These are phyloP conservation scores for Hirundo rustica DNA, from an alignment of 2,797 vertebrate genomes.

Conservation along the genomic window DNA sequence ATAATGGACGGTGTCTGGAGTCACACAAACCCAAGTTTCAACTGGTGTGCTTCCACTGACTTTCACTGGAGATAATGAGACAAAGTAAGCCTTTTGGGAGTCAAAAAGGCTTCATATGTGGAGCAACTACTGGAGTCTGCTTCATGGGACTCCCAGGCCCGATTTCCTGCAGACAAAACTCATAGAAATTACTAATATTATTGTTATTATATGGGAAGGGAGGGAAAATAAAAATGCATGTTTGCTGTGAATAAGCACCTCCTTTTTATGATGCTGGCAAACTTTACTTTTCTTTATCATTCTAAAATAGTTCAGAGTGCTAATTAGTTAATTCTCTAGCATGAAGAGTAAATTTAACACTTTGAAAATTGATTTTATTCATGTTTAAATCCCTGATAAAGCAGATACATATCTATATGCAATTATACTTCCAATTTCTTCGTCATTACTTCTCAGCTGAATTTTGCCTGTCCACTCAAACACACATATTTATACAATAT, in stretches of 20 bases:
- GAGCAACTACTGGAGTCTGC: background rate
- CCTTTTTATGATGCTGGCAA: background rate
- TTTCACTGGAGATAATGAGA: background rate
- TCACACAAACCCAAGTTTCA: background rate
- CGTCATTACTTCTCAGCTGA: background rate
- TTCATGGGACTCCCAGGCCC: background rate
- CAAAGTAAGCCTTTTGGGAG: background rate
- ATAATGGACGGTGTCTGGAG: rapidly evolving
- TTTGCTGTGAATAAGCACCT: background rate
- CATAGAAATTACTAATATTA: background rate
- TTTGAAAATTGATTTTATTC: background rate
- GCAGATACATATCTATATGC: background rate
- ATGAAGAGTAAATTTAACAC: background rate
- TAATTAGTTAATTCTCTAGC: background rate
- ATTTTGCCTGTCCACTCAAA: background rate
- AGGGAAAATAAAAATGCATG: background rate
- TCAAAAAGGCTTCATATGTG: background rate
- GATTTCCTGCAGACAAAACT: background rate
- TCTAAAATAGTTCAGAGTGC: background rate
- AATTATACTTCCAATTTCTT: background rate
- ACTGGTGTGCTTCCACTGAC: background rate
- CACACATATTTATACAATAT: background rate
- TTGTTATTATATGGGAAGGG: background rate
- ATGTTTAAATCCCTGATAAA: background rate
- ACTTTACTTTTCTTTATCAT: background rate